A percentile compares a stretch with the other conserved stretches of the same genome.
Conservation (phyloP, 2,113 vertebrate species). For the Campylomormyrus tamandua region DNA sequence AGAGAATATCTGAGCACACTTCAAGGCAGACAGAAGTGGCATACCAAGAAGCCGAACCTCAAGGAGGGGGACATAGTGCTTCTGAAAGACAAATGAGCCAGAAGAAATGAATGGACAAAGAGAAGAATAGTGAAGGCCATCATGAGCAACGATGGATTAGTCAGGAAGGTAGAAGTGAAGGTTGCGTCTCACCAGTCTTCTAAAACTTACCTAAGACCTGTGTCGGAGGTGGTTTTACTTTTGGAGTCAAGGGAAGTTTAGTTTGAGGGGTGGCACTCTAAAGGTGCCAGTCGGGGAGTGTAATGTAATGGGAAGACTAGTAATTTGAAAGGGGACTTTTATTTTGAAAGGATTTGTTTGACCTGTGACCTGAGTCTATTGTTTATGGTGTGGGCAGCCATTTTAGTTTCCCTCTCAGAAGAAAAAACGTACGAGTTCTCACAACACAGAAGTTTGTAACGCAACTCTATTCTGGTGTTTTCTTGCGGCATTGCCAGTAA, state of each 20-base stretch:
- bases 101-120: not conserved
- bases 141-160: not conserved
- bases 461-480: no score
- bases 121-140: not conserved
- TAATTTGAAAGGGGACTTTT: no score
- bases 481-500: no score
- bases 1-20: not conserved
- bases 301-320: no score
- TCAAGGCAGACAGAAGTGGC: conserved; percentile 1
- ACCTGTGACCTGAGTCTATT: no score
- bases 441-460: no score
- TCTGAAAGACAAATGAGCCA: not conserved
- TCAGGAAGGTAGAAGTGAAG: not conserved
- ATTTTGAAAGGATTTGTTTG: no score
- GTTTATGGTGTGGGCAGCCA: no score
- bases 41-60: not conserved
- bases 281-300: no score
- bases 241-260: not conserved
- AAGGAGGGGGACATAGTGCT: conserved; percentile 1
- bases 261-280: no score
- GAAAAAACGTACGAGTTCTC: no score
- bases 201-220: not conserved
- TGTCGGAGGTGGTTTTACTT: not conserved
- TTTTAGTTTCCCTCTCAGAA: no score
- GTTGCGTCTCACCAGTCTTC: not conserved